Conservation (phyloP, 2,888 invertebrate species). For the Aleiodes leptofemur region DNA sequence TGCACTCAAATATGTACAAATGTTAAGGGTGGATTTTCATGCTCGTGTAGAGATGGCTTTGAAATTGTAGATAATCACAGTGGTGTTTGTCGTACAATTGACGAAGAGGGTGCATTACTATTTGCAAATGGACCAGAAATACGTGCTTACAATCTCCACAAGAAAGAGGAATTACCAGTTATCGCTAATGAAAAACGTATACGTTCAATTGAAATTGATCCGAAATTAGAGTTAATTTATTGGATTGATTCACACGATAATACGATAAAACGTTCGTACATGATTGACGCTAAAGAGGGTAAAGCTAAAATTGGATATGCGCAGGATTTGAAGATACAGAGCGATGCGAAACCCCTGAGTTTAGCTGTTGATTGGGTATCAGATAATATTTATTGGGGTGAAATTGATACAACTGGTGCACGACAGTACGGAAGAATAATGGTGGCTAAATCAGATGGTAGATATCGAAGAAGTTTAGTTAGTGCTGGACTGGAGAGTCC, state of each 20-base stretch:
- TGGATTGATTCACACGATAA: constrained; percentile 97
- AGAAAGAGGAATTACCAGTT: constrained; percentile 84
- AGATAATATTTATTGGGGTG: constrained; percentile 96
- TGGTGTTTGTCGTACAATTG: constrained; percentile 88
- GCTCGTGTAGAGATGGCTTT: constrained; percentile 91
- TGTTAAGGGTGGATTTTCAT: constrained; percentile 91
- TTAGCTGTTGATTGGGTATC: constrained; percentile 96
- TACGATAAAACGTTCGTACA: constrained; percentile 93
- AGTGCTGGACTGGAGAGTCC: constrained; percentile 89
- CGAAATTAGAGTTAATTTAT: constrained; percentile 89
- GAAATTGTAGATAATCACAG: constrained; percentile 84
- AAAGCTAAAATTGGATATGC: constrained; percentile 88
- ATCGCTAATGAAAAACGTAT: constrained; percentile 92
- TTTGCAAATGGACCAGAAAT: constrained; percentile 93
- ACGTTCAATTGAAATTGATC: constrained; percentile 94
- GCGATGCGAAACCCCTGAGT: constrained; percentile 89
- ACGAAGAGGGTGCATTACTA: constrained; percentile 81
- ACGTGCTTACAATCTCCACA: constrained; percentile 82
- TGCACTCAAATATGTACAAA: constrained; percentile 97
- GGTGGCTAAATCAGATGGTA: constrained; percentile 92
- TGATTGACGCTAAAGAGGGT: constrained; percentile 87
- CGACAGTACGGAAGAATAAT: constrained; percentile 88
- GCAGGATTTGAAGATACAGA: constrained; percentile 90
- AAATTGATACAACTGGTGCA: constrained; percentile 82
- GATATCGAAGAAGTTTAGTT: constrained; percentile 89